These are phyloP conservation scores for Python bivittatus DNA, from an alignment of 2,113 vertebrate genomes.

Conservation along the genomic window DNA sequence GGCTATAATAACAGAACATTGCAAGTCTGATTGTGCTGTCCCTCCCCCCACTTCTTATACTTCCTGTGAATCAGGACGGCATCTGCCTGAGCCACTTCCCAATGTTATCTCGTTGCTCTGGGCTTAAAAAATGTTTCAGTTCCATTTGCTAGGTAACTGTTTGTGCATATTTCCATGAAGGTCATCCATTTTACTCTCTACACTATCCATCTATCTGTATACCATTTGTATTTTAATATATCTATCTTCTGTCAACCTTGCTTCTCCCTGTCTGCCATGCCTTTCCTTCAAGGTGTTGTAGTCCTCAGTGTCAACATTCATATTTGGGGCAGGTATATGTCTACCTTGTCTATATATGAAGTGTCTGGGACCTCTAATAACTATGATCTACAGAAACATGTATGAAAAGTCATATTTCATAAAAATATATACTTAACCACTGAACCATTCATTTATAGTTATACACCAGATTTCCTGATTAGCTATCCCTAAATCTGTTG, in stretches of 20 bases:
- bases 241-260: not conserved
- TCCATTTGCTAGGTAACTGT: not conserved
- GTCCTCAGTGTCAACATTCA: not conserved
- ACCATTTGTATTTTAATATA: not conserved
- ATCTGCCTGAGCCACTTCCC: not conserved
- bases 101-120: not conserved
- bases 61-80: not conserved
- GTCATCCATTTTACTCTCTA: not conserved
- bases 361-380: not conserved
- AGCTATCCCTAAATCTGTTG: not conserved
- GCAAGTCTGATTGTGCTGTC: not conserved
- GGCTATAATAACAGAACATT: not conserved
- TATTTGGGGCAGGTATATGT: not conserved
- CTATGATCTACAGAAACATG: not conserved
- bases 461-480: not conserved
- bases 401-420: not conserved
- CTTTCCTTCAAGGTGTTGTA: not conserved
- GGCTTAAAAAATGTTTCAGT: not conserved
- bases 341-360: not conserved
- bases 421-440: not conserved
- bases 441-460: not conserved
- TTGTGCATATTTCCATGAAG: not conserved
- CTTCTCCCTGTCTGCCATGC: not conserved
- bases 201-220: not conserved
- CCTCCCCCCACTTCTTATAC: not conserved